Evolutionary conservation across 2,113 vertebrate genomes (phyloP).

Genomic region (Tylochromis polylepis): DNA sequence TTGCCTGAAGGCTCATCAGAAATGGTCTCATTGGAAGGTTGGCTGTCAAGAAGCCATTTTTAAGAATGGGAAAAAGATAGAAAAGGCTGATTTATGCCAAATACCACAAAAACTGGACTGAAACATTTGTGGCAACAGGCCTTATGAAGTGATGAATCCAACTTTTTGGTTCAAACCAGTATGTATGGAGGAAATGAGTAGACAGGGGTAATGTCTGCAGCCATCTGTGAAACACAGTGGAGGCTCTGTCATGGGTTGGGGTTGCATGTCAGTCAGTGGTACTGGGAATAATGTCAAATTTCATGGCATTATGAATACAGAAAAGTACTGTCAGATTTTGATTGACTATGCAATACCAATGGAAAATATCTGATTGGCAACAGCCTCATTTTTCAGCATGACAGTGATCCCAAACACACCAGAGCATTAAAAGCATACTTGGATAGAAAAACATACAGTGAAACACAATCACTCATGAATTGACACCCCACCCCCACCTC

Average conservation of each 20-base stretch:
- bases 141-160: too few relatives aligned
- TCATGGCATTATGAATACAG: background rate
- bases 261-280: background rate
- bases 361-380: background rate
- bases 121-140: too few relatives aligned
- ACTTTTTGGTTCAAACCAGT: fast-evolving
- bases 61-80: too few relatives aligned
- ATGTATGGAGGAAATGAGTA: background rate
- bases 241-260: background rate
- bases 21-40: too few relatives aligned
- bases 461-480: background rate
- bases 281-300: background rate
- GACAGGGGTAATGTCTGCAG: background rate
- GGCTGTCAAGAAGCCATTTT: too few relatives aligned
- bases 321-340: background rate
- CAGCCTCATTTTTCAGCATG: background rate
- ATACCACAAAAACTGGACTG: too few relatives aligned
- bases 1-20: too few relatives aligned
- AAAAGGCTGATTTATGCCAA: too few relatives aligned
- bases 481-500: background rate
- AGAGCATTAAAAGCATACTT: background rate
- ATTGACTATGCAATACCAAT: background rate
- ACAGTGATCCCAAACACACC: background rate
- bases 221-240: background rate
- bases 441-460: background rate